Evolutionary conservation across 2,888 invertebrate genomes (phyloP).

Genomic region (Thecophora atra): DNA sequence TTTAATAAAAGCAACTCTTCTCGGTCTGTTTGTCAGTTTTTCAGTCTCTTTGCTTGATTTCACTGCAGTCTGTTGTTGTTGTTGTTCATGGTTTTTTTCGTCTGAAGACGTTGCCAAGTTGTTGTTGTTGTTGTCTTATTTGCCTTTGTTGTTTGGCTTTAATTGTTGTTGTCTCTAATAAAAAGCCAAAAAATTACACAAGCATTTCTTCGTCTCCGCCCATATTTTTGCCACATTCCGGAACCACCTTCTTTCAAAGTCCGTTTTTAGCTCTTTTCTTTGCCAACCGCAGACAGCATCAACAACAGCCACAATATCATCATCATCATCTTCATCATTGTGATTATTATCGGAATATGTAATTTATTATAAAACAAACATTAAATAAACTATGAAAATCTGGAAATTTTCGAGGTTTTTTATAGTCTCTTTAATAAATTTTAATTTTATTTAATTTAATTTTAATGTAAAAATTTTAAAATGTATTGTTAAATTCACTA

Average conservation of each 20-base stretch:
- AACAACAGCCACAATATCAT: not conserved
- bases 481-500: no score
- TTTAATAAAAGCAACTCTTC: no score
- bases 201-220: slow-evolving; percentile 25
- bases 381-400: not conserved
- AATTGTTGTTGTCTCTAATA: not conserved
- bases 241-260: not conserved
- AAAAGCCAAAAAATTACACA: not conserved
- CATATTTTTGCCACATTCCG: slow-evolving; percentile 7
- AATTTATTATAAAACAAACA: not conserved
- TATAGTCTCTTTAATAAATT: no score
- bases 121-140: slow-evolving; percentile 14
- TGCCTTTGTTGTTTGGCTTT: not conserved
- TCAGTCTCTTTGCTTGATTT: not conserved
- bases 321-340: not conserved
- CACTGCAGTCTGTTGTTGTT: slow-evolving; percentile 13
- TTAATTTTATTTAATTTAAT: no score
- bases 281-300: not conserved
- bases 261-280: not conserved
- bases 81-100: not conserved
- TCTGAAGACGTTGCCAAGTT: slow-evolving; percentile 11
- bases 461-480: no score
- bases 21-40: not conserved
- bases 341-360: not conserved
- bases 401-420: not conserved